Percentiles rank a stretch among this genome's conserved stretches.
These are phyloP conservation scores for Alentia gelatinosa DNA, from an alignment of 2,888 invertebrate species.

Conservation along the genomic window DNA sequence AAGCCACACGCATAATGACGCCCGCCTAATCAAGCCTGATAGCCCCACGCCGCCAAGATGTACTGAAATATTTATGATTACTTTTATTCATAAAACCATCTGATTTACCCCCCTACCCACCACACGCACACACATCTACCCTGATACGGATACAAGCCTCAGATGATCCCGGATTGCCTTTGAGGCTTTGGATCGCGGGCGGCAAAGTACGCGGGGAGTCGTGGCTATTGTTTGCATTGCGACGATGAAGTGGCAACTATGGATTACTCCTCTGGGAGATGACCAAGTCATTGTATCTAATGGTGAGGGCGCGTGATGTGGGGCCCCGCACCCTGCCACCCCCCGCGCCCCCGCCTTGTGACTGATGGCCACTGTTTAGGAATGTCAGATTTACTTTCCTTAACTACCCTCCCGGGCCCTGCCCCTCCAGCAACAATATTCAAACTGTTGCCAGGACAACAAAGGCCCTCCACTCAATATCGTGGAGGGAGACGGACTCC, in stretches of 20 bases:
- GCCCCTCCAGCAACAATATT: not conserved
- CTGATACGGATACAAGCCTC: too few relatives aligned
- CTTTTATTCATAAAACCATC: conserved; percentile 45
- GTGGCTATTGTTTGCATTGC: not conserved
- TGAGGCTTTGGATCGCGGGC: too few relatives aligned
- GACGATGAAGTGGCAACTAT: conserved; percentile 18
- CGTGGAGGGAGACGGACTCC: not conserved
- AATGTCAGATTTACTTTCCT: conserved; percentile 47
- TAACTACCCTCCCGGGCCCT: conserved; percentile 14
- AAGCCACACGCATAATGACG: not conserved
- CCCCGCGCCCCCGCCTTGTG: not conserved
- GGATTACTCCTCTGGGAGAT: not conserved
- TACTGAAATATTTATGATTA: conserved; percentile 41
- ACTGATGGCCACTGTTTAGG: conserved; percentile 41
- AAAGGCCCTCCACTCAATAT: not conserved
- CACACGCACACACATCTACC: not conserved
- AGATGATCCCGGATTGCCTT: too few relatives aligned
- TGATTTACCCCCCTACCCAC: conserved; percentile 13
- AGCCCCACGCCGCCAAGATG: not conserved
- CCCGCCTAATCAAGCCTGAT: not conserved
- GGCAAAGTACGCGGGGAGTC: not conserved
- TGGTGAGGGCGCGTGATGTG: not conserved
- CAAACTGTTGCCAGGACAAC: conserved; percentile 39
- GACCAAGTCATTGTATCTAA: conserved; percentile 7
- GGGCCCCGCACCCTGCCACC: not conserved